These are phyloP conservation scores for Aldrovandia affinis DNA, from an alignment of 2,797 vertebrate species.

Conservation along the genomic window DNA sequence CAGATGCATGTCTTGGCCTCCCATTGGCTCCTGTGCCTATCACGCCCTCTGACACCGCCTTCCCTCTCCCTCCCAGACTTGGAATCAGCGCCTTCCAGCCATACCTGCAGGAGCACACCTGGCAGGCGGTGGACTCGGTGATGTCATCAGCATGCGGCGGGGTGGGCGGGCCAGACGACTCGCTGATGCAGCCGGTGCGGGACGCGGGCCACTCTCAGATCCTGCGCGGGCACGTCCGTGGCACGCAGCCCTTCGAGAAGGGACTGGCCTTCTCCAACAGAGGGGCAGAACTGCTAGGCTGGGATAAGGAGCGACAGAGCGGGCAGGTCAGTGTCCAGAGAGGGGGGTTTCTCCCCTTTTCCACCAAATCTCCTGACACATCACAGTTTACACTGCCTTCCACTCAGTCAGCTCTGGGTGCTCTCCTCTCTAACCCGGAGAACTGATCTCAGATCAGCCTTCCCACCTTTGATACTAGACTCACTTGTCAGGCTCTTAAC, in stretches of 20 bases:
- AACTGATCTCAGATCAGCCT: too few relatives aligned
- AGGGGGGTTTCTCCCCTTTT: neutral
- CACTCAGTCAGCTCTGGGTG: too few relatives aligned
- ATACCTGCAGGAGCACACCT: constrained; percentile 76
- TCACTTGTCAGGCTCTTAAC: too few relatives aligned
- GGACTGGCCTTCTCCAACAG: constrained; percentile 64
- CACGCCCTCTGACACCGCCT: neutral
- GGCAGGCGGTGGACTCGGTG: constrained; percentile 44
- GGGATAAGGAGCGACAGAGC: constrained; percentile 69
- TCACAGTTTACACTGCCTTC: neutral
- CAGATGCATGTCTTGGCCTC: too few relatives aligned
- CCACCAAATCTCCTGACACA: neutral
- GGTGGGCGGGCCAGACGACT: constrained; percentile 66
- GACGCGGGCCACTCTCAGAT: constrained; percentile 76
- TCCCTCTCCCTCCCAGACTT: constrained; percentile 53
- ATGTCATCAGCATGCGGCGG: constrained; percentile 50
- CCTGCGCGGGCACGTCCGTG: constrained; percentile 68
- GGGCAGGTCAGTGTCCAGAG: constrained; percentile 62
- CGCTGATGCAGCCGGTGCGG: constrained; percentile 69
- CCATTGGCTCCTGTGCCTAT: neutral
- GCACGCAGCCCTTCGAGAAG: constrained; percentile 67
- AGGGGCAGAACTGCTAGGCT: constrained; percentile 59
- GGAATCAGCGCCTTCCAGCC: constrained; percentile 81
- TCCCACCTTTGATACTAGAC: too few relatives aligned
- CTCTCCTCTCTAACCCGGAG: too few relatives aligned